A percentile compares a stretch with the other conserved stretches of the same genome.
Conservation (phyloP, 2,888 invertebrate genomes). For the Lucinisca nassula region DNA sequence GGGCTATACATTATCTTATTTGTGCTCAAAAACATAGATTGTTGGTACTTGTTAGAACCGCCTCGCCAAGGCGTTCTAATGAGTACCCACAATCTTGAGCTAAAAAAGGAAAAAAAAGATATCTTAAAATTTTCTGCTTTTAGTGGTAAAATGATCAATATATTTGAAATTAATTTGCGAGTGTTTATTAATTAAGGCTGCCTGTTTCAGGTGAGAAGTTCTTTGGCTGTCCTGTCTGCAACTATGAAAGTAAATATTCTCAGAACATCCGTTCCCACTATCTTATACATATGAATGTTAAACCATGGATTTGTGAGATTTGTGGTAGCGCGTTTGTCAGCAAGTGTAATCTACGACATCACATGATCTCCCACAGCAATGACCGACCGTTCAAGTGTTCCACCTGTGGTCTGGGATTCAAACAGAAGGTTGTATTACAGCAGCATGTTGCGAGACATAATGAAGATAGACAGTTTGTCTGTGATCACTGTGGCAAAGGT, state of each 20-base stretch:
- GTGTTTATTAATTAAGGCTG: too few species aligned
- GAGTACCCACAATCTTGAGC: too few species aligned
- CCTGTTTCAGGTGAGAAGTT: not conserved
- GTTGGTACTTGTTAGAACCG: too few species aligned
- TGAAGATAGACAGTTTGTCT: not conserved
- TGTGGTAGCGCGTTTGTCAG: not conserved
- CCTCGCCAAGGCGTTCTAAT: too few species aligned
- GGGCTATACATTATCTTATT: too few species aligned
- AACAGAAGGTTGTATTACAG: slow-evolving; percentile 2
- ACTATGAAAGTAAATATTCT: not conserved
- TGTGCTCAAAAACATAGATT: too few species aligned
- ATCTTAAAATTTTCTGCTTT: too few species aligned
- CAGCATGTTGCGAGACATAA: slow-evolving; percentile 2
- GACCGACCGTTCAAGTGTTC: slow-evolving; percentile 1
- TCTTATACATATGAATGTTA: not conserved
- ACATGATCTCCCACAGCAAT: not conserved
- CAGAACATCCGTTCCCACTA: not conserved
- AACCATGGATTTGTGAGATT: slow-evolving; percentile 1
- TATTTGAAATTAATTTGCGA: too few species aligned
- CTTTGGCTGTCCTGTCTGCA: not conserved
- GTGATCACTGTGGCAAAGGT: slow-evolving; percentile 9
- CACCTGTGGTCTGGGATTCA: not conserved
- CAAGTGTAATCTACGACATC: slow-evolving; percentile 9
- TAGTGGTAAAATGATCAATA: too few species aligned
- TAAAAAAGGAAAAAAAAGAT: too few species aligned